Evolutionary conservation across 1,140 invertebrate species (phyloP).

Genomic region (Augochlora pura): DNA sequence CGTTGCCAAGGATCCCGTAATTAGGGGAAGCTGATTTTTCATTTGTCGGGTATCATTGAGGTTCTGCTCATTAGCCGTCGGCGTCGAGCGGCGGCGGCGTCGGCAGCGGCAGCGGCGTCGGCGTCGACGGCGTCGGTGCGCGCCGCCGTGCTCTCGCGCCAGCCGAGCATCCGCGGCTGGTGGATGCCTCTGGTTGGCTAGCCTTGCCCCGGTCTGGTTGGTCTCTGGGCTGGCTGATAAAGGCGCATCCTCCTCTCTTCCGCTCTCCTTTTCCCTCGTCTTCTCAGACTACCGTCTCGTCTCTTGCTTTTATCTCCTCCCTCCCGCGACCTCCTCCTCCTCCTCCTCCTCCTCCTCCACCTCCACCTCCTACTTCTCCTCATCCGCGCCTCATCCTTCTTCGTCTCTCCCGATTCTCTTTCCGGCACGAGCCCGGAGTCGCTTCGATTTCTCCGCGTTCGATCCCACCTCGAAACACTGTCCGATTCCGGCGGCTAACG

Average conservation of each 20-base stretch:
- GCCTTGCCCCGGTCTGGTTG: constrained; percentile 47
- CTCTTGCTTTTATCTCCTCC: constrained; percentile 34
- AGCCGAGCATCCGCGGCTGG: constrained; percentile 43
- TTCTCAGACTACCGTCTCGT: constrained; percentile 5
- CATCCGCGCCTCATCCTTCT: neutral
- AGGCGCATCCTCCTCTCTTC: constrained; percentile 56
- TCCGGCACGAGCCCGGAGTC: neutral
- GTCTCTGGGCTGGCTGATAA: constrained; percentile 63
- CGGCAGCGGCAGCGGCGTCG: neutral
- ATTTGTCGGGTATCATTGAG: constrained; percentile 56
- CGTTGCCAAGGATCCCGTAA: constrained; percentile 53
- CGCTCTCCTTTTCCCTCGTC: constrained; percentile 27
- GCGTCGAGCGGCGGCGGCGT: too few species aligned
- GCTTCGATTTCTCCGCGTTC: neutral
- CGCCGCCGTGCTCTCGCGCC: constrained; percentile 5
- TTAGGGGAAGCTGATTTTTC: constrained; percentile 65
- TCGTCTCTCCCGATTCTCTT: neutral
- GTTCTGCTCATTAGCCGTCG: constrained; percentile 57
- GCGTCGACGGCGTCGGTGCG: constrained; percentile 31
- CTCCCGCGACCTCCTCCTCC: too few species aligned
- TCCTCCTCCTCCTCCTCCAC: too few species aligned
- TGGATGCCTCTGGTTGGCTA: constrained; percentile 56
- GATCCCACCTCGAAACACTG: neutral
- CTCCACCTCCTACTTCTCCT: neutral
- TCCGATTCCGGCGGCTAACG: too few species aligned